phyloP scores from a whole-genome alignment of 2,888 invertebrate species.

The Calameuta filiformis region DNA sequence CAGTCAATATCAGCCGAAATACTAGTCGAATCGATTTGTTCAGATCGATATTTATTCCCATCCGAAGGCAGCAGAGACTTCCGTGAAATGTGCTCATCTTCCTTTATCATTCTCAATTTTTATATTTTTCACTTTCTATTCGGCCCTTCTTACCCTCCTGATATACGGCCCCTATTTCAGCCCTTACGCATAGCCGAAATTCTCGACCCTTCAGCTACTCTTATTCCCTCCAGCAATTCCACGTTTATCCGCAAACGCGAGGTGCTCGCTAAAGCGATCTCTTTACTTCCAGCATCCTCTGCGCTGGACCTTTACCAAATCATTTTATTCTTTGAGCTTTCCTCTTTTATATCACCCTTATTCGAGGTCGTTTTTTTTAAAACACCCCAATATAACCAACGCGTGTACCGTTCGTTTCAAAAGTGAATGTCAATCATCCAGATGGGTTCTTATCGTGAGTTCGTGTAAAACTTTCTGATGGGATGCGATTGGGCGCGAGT shows the following conservation, averaged over 20 bases:
- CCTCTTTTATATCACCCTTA: neutral
- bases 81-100: slow-evolving; percentile 20
- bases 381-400: neutral
- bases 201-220: slow-evolving; percentile 9
- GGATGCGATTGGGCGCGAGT: neutral
- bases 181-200: neutral
- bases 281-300: neutral
- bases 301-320: neutral
- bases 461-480: neutral
- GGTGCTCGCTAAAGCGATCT: neutral
- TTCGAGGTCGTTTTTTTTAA: neutral
- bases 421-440: neutral
- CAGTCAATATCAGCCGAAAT: neutral
- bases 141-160: slow-evolving; percentile 8
- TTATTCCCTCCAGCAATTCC: slow-evolving; percentile 22
- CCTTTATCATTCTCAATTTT: slow-evolving; percentile 15
- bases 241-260: slow-evolving; percentile 16
- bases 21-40: slow-evolving; percentile 20
- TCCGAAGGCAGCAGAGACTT: slow-evolving; percentile 18
- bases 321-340: neutral
- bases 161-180: slow-evolving; percentile 12
- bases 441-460: neutral
- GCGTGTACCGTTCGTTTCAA: neutral
- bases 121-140: slow-evolving; percentile 5
- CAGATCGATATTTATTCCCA: slow-evolving; percentile 35